Base-by-base conservation (phyloP, 2,888 invertebrate genomes). In the Drosophila fulvimacula region DNA sequence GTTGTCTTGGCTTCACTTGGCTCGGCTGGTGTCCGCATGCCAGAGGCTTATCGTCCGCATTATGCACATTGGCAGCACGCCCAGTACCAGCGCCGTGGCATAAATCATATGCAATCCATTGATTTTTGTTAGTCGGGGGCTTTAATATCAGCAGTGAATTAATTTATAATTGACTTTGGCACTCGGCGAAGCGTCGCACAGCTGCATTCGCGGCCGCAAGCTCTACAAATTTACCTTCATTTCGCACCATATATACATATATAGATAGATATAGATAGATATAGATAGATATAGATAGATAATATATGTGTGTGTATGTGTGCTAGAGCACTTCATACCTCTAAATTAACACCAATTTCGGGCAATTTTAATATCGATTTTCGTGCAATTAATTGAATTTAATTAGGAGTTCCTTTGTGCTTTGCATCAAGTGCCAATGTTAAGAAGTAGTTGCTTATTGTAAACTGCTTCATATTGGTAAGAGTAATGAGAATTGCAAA, bases 21-120 rank as follows among this genome's bases (percentile, higher is more conserved):
- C 27, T 30, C 27, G 27, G 27, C 64, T 42, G 44, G 36, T 41
- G 52, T 56, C 56, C 46, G 34, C 55, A 48, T 57, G 60, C 41
- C 69, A 46, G 51, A 15, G 63, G 49, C 46, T 78, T 67, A 79
- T 76, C 60, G 79, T 70, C 74, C 81, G 81, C 81, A 81, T 79
- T 76, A 79, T 76, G 72, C 81, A 81, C 74, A 79, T 72, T 72
- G 67, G 44, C 75, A 70, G 34, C 32, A 24, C 72, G 72, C 58
- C 67, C 9, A 9, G 30, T 5, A 9, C 30, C 30, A 27, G 10
- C 3, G 30, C 30, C 52, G 27, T 42, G 41, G 13, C 59, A 66
- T 73, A 69, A 73, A 76, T 70, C 73, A 76, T 70, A 74, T 71
- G 64, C 73, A 73, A 73, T 70, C 76, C 76, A 76, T 76, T 76